Evolutionary conservation across 2,797 vertebrate species (phyloP), one percentile per base, ranked within the genome.

Genomic region (Brachyalestes nurse): DNA sequence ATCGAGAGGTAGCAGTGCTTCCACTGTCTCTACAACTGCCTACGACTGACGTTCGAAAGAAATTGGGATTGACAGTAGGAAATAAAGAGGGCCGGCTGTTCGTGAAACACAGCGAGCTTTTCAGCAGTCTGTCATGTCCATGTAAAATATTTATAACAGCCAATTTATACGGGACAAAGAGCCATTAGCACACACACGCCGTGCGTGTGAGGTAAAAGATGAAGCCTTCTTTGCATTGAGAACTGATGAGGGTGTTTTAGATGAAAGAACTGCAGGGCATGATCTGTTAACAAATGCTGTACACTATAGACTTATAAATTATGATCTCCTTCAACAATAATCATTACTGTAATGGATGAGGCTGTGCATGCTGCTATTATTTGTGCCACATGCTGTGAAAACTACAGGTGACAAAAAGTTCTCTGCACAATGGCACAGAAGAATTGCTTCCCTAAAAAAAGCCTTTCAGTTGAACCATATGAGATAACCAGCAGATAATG

Each of bases 21-120:
- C 82, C 86, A 82, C 87, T 86, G 87, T 88, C 89, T 87, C 83
- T 80, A 87, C 84, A 78, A 77, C 87, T 87, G 87, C 81, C 87
- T 86, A 82, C 81, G 76, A 34, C 76, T 78, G 62, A 77, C 72
- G 71, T 88, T 91, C 90, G 91, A 91, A 90, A 92, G 88, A 88
- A 93, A 89, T 91, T 92, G 91, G 93, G 91, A 91, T 89, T 91
- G 88, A 86, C 88, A 84, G 12, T 77, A 55, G 65, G 64, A 65
- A 66, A 16, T 40, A 66, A 45, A 78, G 1, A 67, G 49, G 23
- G 73, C 57, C 6, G 80, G 72, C 23, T 38, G 8, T 61, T 70
- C n/a, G 49, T 45, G 62, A 75, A 80, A 51, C 21, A 71, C 75
- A 78, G 42, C 61, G 62, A 57, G 61, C 70, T 71, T 21, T 66